Conservation (phyloP, 2,113 vertebrate genomes). For the Diadophis punctatus region DNA sequence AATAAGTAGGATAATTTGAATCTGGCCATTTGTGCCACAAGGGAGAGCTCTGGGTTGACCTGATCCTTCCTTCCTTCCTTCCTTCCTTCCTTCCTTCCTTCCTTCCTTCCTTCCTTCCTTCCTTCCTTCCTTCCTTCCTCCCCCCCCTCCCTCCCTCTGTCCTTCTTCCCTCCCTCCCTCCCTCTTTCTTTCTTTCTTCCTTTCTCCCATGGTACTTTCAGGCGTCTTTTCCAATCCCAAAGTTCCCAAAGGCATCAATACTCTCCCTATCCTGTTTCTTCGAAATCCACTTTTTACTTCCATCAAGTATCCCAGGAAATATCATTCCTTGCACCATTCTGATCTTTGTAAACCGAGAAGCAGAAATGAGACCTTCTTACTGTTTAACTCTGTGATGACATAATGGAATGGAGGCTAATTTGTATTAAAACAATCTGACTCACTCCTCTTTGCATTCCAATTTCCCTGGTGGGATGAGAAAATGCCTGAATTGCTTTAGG, state of each 20-base stretch:
- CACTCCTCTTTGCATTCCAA: neutral
- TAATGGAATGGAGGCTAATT: neutral
- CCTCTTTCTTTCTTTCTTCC: no score
- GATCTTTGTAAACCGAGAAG: neutral
- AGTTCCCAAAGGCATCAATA: neutral
- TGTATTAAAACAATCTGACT: neutral
- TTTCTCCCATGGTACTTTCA: neutral
- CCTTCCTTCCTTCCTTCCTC: no score
- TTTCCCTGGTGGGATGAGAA: neutral
- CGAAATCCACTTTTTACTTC: neutral
- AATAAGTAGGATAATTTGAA: neutral
- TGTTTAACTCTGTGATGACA: neutral
- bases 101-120: no score
- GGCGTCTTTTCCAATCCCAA: neutral
- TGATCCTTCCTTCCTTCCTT: neutral
- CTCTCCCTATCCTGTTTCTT: neutral
- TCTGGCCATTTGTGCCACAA: neutral
- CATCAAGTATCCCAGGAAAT: neutral
- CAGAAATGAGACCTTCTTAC: neutral
- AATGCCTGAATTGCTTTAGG: slow-evolving; percentile 2
- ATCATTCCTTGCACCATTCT: neutral
- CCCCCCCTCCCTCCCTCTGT: no score
- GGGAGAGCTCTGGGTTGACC: neutral
- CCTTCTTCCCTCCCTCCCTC: no score
- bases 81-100: no score